Evolutionary conservation across 1,140 invertebrate species (phyloP).

Genomic region (Pseudomyrmex flavicornis): DNA sequence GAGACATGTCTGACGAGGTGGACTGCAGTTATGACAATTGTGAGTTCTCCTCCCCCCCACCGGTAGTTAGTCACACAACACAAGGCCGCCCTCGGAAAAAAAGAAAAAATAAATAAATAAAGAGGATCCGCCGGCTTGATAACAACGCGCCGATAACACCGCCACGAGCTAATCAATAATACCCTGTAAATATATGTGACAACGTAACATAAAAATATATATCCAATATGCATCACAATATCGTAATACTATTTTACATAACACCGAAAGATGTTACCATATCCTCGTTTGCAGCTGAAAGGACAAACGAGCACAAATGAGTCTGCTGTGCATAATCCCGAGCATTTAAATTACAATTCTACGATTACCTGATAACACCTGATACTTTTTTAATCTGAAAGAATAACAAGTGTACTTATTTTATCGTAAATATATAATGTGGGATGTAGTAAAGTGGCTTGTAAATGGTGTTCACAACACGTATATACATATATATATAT

Average conservation of each 20-base stretch:
- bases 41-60: conserved; percentile 66
- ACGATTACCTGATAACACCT: conserved; percentile 3
- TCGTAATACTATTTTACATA: conserved; percentile 33
- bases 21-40: conserved; percentile 84
- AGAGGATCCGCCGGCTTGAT: neutral
- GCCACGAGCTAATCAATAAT: conserved; percentile 51
- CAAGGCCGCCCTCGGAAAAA: neutral
- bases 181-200: conserved; percentile 52
- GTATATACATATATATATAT: no score
- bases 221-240: conserved; percentile 29
- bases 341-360: conserved; percentile 18
- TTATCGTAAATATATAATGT: conserved; percentile 8
- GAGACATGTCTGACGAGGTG: conserved; percentile 89
- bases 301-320: conserved; percentile 4
- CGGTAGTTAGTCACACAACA: conserved; percentile 10
- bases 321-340: conserved; percentile 16
- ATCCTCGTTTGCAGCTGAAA: neutral
- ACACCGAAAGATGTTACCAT: conserved; percentile 19
- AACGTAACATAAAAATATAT: conserved; percentile 3
- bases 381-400: conserved; percentile 26
- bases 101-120: no score
- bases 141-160: conserved; percentile 27
- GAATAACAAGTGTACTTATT: conserved; percentile 28
- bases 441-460: neutral
- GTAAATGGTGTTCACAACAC: no score